Evolutionary conservation across 2,797 vertebrate species (phyloP).

Genomic region (Leuciscus waleckii): DNA sequence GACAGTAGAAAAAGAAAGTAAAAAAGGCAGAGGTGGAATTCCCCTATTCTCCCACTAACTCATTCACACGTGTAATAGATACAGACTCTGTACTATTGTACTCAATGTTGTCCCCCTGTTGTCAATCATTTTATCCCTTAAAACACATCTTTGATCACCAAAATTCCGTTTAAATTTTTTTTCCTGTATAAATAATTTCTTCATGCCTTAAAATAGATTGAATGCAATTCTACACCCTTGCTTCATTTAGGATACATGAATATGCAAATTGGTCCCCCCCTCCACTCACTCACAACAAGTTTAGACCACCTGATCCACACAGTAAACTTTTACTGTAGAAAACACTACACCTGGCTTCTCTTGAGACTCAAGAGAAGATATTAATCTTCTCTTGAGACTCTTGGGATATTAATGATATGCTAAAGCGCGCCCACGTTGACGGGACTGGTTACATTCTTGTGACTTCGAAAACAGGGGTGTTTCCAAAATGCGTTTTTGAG

Average conservation of each 20-base stretch:
- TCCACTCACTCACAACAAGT: background rate
- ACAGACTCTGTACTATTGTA: background rate
- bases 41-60: background rate
- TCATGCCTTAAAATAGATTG: background rate
- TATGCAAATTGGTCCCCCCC: no score
- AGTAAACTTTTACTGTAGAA: background rate
- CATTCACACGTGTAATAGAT: background rate
- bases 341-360: background rate
- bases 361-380: no score
- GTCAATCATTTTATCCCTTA: background rate
- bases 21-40: background rate
- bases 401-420: no score
- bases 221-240: background rate
- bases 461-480: no score
- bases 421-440: no score
- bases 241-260: background rate
- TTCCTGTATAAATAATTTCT: background rate
- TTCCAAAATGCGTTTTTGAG: no score
- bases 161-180: fast-evolving
- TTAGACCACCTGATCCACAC: background rate
- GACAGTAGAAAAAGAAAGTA: background rate
- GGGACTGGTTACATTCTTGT: no score
- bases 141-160: background rate
- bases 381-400: no score
- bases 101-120: no score